Conservation (phyloP, 2,797 vertebrate species). For the Microctenopoma steveboyesi region DNA sequence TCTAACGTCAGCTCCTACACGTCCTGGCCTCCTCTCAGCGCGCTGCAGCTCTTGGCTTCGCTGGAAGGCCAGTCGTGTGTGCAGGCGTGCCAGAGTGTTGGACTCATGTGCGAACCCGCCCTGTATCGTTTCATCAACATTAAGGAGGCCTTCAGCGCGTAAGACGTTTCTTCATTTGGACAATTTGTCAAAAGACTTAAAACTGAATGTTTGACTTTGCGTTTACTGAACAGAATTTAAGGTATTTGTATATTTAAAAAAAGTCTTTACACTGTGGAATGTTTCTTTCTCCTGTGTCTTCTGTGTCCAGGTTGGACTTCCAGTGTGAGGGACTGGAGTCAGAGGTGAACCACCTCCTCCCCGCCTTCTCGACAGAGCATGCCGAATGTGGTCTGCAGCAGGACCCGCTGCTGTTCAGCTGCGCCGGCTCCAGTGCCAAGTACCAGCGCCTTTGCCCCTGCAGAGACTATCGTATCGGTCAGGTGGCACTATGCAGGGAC, state of each 20-base stretch:
- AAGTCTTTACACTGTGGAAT: neutral
- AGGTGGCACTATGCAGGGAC: slow-evolving; percentile 92
- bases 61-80: slow-evolving; percentile 86
- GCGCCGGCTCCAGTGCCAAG: slow-evolving; percentile 87
- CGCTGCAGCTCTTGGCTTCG: slow-evolving; percentile 87
- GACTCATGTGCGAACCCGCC: slow-evolving; percentile 92
- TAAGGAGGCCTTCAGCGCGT: slow-evolving; percentile 90
- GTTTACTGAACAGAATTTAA: too few species aligned
- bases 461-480: slow-evolving; percentile 89
- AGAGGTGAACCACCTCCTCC: slow-evolving; percentile 93
- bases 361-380: slow-evolving; percentile 86
- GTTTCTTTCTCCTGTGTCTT: slow-evolving; percentile 1
- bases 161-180: slow-evolving; percentile 66
- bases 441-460: slow-evolving; percentile 93
- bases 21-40: slow-evolving; percentile 89
- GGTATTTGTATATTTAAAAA: too few species aligned
- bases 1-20: slow-evolving; percentile 68
- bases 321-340: slow-evolving; percentile 90
- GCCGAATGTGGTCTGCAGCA: slow-evolving; percentile 92
- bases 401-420: slow-evolving; percentile 94
- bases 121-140: slow-evolving; percentile 94
- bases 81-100: slow-evolving; percentile 84
- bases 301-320: slow-evolving; percentile 84
- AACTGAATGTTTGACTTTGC: too few species aligned
- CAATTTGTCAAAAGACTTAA: neutral